These are phyloP conservation scores for Grammomys dolichurus DNA, from an alignment of 2,113 vertebrate species.

Conservation along the genomic window DNA sequence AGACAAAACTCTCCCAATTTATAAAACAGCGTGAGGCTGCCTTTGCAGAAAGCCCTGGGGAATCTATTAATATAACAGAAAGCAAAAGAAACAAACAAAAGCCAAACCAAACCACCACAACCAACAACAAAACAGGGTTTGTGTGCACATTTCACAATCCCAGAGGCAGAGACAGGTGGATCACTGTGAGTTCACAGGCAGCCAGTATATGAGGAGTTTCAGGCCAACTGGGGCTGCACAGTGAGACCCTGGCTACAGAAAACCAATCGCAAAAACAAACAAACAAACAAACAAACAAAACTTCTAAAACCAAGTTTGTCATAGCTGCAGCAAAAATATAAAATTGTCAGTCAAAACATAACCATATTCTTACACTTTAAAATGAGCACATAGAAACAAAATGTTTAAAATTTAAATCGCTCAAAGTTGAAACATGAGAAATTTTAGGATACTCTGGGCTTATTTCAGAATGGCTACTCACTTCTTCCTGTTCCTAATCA, in stretches of 20 bases:
- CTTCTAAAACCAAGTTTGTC: background rate
- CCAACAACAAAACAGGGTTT: background rate
- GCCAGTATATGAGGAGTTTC: background rate
- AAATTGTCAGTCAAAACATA: background rate
- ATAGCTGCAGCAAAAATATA: background rate
- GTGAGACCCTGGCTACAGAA: background rate
- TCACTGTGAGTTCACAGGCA: background rate
- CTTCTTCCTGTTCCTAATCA: background rate
- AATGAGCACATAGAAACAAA: background rate
- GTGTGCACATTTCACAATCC: background rate
- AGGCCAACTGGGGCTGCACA: background rate
- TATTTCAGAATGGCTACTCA: background rate
- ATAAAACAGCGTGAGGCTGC: background rate
- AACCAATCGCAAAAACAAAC: background rate
- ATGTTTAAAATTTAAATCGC: background rate
- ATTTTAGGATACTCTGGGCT: background rate
- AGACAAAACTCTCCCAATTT: background rate
- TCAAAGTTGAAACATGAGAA: background rate
- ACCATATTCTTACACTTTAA: background rate
- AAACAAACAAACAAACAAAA: background rate
- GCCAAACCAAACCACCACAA: background rate
- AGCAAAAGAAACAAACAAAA: background rate
- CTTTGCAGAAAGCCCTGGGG: background rate
- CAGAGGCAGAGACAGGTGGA: background rate
- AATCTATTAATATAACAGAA: background rate